Evolutionary conservation across 2,888 invertebrate species (phyloP), one percentile per base, ranked within the genome.

Genomic region (Heteropelma amictum): DNA sequence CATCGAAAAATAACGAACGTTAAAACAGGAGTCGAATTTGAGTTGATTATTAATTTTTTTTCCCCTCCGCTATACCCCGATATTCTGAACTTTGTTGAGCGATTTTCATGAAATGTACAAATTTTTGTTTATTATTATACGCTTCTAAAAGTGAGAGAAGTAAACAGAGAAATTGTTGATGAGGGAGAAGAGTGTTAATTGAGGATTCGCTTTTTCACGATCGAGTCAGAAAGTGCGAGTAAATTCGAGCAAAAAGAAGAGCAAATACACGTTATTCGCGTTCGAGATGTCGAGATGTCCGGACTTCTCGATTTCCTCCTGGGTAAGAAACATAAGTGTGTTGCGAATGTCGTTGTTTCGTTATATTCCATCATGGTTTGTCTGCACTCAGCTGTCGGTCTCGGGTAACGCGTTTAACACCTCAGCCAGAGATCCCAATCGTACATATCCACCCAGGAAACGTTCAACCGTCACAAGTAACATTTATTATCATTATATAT

Each of bases 171-270:
- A 23, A n/a, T 14, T 3, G 10, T 12, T 28, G 35, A 17, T 28
- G 35, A 17, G 28, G 58, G 69, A 69, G 79, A 79, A 79, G 23
- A 82, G 85, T 80, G 85, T 85, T 85, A 84, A 86, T 85, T 82
- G 84, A 80, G 78, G 85, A 85, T 85, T 85, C 84, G 82, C 85
- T 81, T 86, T 85, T 47, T 86, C 83, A 82, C 80, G 77, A 65
- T 82, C 81, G 84, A 82, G 83, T 80, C 70, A 73, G 70, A 67
- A 56, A 53, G 47, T 38, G 47, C 19, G 51, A 38, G 51, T 28
- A 14, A 12, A 14, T 19, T 19, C 17, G 49, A 12, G 17, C 28
- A 28, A 17, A n/a, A 17, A 35, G 33, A 60, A 8, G 42, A 21
- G 28, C 28, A 30, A 30, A 49, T 35, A 30, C 42, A 40, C 72